phyloP scores from a whole-genome alignment of 2,888 invertebrate genomes.

The Kuschelorhynchus macadamiae region DNA sequence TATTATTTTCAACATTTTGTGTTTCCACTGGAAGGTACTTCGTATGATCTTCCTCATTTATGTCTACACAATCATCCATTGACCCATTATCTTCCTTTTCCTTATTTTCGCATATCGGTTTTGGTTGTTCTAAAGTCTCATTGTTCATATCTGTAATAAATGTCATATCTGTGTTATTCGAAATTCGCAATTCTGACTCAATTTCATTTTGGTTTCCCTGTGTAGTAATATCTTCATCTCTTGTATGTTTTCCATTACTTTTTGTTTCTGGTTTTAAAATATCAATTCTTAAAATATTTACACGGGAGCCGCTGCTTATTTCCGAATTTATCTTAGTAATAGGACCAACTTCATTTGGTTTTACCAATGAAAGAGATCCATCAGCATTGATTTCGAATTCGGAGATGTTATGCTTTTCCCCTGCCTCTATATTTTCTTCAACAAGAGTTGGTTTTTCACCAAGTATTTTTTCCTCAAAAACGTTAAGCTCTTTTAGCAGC shows the following conservation, averaged over 20 bases:
- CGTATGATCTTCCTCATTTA: conserved; percentile 1
- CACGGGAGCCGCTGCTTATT: too few relatives aligned
- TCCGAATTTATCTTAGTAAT: not conserved
- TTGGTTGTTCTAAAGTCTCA: too few relatives aligned
- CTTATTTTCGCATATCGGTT: not conserved
- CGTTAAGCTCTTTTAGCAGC: too few relatives aligned
- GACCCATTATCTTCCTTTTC: not conserved
- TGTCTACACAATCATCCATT: too few relatives aligned
- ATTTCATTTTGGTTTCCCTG: too few relatives aligned
- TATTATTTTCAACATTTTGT: too few relatives aligned
- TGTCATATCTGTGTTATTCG: too few relatives aligned
- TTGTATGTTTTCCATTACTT: not conserved
- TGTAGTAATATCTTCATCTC: not conserved
- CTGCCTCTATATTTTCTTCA: conserved; percentile 26
- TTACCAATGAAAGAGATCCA: conserved; percentile 20
- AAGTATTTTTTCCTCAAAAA: too few relatives aligned
- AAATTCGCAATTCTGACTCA: too few relatives aligned
- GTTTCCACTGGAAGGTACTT: too few relatives aligned
- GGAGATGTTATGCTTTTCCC: conserved; percentile 6
- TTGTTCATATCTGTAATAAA: too few relatives aligned
- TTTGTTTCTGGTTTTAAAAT: conserved; percentile 1
- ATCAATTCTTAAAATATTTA: not conserved
- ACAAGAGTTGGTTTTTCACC: too few relatives aligned
- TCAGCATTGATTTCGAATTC: conserved; percentile 20
- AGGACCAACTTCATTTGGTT: conserved; percentile 7